phyloP scores from a whole-genome alignment of 1,140 invertebrate genomes.

The Vollenhovia emeryi region DNA sequence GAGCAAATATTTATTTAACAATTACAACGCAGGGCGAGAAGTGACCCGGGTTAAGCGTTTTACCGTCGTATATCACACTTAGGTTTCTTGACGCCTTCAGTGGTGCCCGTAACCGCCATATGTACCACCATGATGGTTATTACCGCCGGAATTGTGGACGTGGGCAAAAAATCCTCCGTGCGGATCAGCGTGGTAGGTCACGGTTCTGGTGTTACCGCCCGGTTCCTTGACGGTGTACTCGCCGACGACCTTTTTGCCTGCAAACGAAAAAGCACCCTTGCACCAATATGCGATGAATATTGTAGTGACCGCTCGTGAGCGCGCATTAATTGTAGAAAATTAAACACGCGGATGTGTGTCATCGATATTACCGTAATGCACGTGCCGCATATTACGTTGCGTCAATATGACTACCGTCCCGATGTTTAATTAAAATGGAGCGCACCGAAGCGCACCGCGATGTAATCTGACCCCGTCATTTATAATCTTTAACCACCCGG shows the following conservation, averaged over 20 bases:
- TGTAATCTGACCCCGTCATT: slow-evolving; percentile 25
- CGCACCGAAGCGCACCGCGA: background rate
- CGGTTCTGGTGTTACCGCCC: slow-evolving; percentile 91
- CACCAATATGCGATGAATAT: background rate
- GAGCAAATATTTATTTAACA: slow-evolving; percentile 55
- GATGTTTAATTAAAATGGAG: slow-evolving; percentile 46
- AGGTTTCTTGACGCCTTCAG: background rate
- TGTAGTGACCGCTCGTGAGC: background rate
- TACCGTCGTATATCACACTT: background rate
- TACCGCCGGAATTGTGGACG: slow-evolving; percentile 89
- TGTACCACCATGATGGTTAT: slow-evolving; percentile 81
- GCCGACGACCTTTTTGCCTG: slow-evolving; percentile 85
- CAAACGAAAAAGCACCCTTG: background rate
- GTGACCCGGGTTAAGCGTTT: background rate
- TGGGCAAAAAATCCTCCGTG: slow-evolving; percentile 92
- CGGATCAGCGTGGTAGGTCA: slow-evolving; percentile 92
- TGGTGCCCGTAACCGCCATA: slow-evolving; percentile 76
- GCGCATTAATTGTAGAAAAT: slow-evolving; percentile 42
- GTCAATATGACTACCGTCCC: slow-evolving; percentile 7
- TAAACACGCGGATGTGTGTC: background rate
- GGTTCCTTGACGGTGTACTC: slow-evolving; percentile 92
- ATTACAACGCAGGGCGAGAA: background rate
- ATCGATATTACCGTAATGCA: slow-evolving; percentile 27
- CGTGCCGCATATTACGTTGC: slow-evolving; percentile 28
- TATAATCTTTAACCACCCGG: slow-evolving; percentile 36